Percentiles rank a stretch among this genome's conserved stretches.
These are phyloP conservation scores for Lerema accius DNA, from an alignment of 1,140 invertebrate genomes.

Conservation along the genomic window DNA sequence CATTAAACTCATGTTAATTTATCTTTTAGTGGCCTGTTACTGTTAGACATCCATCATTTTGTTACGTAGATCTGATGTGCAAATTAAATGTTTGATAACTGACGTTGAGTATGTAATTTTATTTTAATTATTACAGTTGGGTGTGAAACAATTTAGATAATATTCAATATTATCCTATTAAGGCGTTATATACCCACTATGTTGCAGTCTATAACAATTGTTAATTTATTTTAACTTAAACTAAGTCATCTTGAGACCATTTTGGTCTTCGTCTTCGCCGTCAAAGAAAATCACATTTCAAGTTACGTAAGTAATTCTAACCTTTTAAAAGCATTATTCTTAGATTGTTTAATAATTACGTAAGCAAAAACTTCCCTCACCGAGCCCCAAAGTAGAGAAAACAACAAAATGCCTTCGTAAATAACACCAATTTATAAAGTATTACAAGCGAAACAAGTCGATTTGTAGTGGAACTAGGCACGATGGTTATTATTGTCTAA, in stretches of 20 bases:
- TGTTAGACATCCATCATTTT: slow-evolving; percentile 49
- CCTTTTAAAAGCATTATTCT: too few species aligned
- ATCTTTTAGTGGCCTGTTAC: slow-evolving; percentile 50
- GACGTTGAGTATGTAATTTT: slow-evolving; percentile 7
- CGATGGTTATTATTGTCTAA: slow-evolving; percentile 62
- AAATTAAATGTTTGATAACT: slow-evolving; percentile 21
- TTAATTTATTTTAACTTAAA: too few species aligned
- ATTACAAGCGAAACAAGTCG: slow-evolving; percentile 41
- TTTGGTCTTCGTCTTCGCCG: too few species aligned
- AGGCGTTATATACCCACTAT: too few species aligned
- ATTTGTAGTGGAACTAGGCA: slow-evolving; percentile 38
- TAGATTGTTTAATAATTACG: too few species aligned
- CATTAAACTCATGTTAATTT: slow-evolving; percentile 65
- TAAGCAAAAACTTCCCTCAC: not conserved
- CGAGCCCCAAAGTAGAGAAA: not conserved
- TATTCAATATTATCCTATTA: not conserved
- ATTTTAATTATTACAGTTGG: slow-evolving; percentile 8
- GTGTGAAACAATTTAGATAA: not conserved
- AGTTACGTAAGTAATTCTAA: too few species aligned
- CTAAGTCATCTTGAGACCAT: too few species aligned
- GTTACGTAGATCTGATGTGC: slow-evolving; percentile 40
- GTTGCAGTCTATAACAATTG: too few species aligned
- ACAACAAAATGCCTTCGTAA: not conserved
- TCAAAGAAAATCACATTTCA: too few species aligned
- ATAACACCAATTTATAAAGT: slow-evolving; percentile 23